phyloP scores from a whole-genome alignment of 2,888 invertebrate species.

The Oxytorus armatus region DNA sequence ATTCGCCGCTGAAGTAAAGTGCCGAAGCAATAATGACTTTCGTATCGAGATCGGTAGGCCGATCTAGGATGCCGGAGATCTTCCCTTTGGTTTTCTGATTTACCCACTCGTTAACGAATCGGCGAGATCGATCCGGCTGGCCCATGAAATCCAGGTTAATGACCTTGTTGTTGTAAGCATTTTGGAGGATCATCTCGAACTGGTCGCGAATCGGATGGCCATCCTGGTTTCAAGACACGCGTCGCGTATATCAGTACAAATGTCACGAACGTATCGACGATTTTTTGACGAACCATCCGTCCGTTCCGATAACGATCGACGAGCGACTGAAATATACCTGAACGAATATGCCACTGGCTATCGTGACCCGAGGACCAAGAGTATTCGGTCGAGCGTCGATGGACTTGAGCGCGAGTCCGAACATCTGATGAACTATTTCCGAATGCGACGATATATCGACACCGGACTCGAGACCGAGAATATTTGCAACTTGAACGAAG shows the following conservation, averaged over 20 bases:
- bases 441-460: constrained; percentile 83
- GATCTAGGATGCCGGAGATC: constrained; percentile 87
- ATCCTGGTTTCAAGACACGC: constrained; percentile 76
- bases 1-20: constrained; percentile 90
- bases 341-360: constrained; percentile 87
- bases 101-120: constrained; percentile 88
- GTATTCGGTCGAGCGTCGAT: constrained; percentile 76
- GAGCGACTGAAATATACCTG: too few relatives aligned
- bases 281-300: too few relatives aligned
- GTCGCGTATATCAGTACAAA: background rate
- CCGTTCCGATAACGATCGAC: too few relatives aligned
- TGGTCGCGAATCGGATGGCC: constrained; percentile 86
- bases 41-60: constrained; percentile 86
- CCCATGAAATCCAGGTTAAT: constrained; percentile 86
- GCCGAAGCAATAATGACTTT: constrained; percentile 89
- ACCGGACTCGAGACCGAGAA: constrained; percentile 86
- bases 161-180: constrained; percentile 87
- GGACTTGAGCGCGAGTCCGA: constrained; percentile 85
- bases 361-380: constrained; percentile 83
- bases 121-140: constrained; percentile 82
- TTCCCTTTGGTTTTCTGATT: constrained; percentile 87
- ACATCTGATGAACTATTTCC: constrained; percentile 86
- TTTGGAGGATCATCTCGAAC: constrained; percentile 85
- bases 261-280: too few relatives aligned
- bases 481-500: constrained; percentile 87